Base-by-base conservation (phyloP, 2,797 vertebrate genomes). In the Lycodopsis pacificus region DNA sequence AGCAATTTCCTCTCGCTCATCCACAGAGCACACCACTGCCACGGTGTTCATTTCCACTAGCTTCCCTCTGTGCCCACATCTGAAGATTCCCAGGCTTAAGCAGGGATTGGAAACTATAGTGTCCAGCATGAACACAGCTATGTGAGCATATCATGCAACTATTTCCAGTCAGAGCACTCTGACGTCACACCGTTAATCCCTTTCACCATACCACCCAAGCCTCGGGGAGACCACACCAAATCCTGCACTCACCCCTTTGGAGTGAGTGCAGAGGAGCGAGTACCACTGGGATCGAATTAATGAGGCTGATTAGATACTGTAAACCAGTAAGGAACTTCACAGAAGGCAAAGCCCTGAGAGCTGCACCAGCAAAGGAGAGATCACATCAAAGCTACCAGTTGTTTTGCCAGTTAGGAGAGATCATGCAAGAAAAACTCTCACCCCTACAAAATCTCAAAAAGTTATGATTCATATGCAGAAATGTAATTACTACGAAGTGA, bases 1-100 rank as follows among this genome's bases (percentile, higher is more conserved):
- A 64, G 87, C 85, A 88, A 89, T 92, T 93, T 92, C 89, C 91
- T 89, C 86, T 81, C 86, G 77, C 88, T 90, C 93, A 89, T 91
- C 85, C 89, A 80, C 80, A 71, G 84, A 87, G 79, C 76, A 73
- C 83, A 76, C 79, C 82, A 77, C 78, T 70, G 79, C 84, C 86
- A 83, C 63, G 65, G 87, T 85, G 82, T 87, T 91, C 82, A 79
- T 92, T 92, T 91, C 91, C 91, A 89, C 83, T 88, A 87, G 87
- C 84, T 89, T 92, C 91, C 87, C 87, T 70, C 67, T 20, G 63
- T 81, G 76, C 80, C 92, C 91, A 92, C 91, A 91, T 94, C 92
- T 88, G 83, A 93, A 85, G 86, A 84, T 63, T 85, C 81, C 40
- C 73, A 46, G 79, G 81, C 83, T 89, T 75, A 78, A 81, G 86